Conservation (phyloP, 23 tunicate species). For the Styela plicata region DNA sequence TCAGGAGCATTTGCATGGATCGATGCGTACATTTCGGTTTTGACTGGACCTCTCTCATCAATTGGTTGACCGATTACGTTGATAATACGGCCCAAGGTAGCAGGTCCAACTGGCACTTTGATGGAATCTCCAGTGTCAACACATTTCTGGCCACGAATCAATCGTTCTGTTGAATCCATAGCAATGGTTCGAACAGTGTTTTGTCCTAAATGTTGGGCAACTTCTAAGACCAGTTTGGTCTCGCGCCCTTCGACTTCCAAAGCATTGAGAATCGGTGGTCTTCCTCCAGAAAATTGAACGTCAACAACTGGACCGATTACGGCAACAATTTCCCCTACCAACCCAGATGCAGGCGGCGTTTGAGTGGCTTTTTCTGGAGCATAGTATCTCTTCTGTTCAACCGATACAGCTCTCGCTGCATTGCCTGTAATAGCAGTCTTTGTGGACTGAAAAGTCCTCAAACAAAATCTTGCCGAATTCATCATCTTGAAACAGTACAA, state of each 20-base stretch:
- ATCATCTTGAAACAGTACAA: constrained; percentile 35
- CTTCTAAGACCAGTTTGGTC: constrained; percentile 95
- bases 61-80: constrained; percentile 99
- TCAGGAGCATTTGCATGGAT: constrained; percentile 93
- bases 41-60: constrained; percentile 98
- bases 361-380: constrained; percentile 43
- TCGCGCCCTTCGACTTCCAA: constrained; percentile 97
- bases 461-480: constrained; percentile 74
- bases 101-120: constrained; percentile 98
- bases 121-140: constrained; percentile 99
- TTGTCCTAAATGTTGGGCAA: constrained; percentile 99
- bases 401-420: neutral
- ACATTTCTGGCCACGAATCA: constrained; percentile 95
- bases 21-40: constrained; percentile 85
- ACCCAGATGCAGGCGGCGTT: constrained; percentile 32
- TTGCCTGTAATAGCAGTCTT: neutral
- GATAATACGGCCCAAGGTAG: constrained; percentile 97
- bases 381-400: constrained; percentile 37
- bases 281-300: constrained; percentile 93
- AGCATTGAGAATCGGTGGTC: constrained; percentile 98
- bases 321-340: constrained; percentile 91
- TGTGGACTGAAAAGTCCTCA: constrained; percentile 55
- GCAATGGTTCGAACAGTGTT: constrained; percentile 99
- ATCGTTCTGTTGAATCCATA: constrained; percentile 99
- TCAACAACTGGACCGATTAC: constrained; percentile 99